Percentiles rank a stretch among this genome's conserved stretches.
Evolutionary conservation across 2,888 invertebrate species (phyloP).

Genomic region (Penaeus monodon): DNA sequence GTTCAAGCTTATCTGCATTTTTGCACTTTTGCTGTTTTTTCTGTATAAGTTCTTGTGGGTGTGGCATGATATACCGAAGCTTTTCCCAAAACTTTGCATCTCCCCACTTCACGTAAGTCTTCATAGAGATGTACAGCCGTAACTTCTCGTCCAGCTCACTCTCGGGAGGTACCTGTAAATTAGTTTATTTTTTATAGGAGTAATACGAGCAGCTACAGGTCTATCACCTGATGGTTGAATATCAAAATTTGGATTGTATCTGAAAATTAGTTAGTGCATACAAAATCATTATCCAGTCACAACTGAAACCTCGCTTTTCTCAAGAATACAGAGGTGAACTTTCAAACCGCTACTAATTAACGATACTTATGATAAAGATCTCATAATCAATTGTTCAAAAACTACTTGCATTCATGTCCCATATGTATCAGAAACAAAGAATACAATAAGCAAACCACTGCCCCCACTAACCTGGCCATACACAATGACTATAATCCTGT

Average conservation of each 20-base stretch:
- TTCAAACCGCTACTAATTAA: too few relatives aligned
- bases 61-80: conserved; percentile 81
- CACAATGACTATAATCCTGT: conserved; percentile 82
- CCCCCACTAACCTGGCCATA: conserved; percentile 77
- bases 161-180: conserved; percentile 50
- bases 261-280: too few relatives aligned
- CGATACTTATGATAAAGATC: too few relatives aligned
- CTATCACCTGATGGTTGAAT: too few relatives aligned
- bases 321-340: too few relatives aligned
- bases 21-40: conserved; percentile 11
- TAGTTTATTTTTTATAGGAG: neutral
- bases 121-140: conserved; percentile 79
- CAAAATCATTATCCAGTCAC: too few relatives aligned
- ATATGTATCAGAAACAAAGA: neutral
- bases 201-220: neutral
- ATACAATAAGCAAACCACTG: neutral
- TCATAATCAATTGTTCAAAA: too few relatives aligned
- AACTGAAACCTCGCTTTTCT: too few relatives aligned
- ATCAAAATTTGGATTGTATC: too few relatives aligned
- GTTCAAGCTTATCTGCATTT: conserved; percentile 27
- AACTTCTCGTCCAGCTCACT: conserved; percentile 78
- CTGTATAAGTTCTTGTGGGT: conserved; percentile 67
- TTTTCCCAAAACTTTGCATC: conserved; percentile 88
- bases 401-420: neutral
- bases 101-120: conserved; percentile 85